Evolutionary conservation across 2,797 vertebrate genomes (phyloP), one percentile per base, ranked within the genome.

Genomic region (Lateolabrax maculatus): DNA sequence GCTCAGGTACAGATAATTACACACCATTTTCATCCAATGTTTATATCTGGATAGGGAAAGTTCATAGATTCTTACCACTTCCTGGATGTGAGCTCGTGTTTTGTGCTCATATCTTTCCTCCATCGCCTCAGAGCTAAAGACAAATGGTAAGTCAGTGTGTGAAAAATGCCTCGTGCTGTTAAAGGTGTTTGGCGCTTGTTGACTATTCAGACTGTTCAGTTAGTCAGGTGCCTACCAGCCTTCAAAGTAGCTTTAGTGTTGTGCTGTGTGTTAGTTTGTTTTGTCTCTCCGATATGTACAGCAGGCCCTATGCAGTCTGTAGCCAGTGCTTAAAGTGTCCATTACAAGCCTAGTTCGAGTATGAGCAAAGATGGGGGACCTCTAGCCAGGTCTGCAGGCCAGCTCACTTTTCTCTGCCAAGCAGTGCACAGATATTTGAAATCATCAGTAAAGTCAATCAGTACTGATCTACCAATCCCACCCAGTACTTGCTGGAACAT

Each of bases 61-160:
- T 46, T 51, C 21, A 76, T 55, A 44, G 25, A 64, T 65, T 76
- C 88, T 93, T 93, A 95, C 95, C 95, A 96, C 84, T 83, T 93
- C 89, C 73, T 94, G 89, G 86, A 96, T 91, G 84, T 72, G 93
- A 86, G 75, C 85, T 36, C 80, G 66, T 66, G 89, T 90, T 94
- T 90, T 90, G 84, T 95, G 87, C 67, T 94, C 89, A 90, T 96
- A 96, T 90, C 91, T 90, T 69, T 93, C 92, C 71, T 93, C 92
- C 88, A 89, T 88, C 60, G 80, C 87, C 56, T 86, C 73, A 79
- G 93, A 90, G 85, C 95, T 95, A 62, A 88, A 90, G 75, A 85
- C 71, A 93, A 76, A 87, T 56, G 85, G 19, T 49, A 29, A 84
- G 39, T 79, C 27, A 91, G 65, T n/a, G 43, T 36, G 18, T 44